Base-by-base conservation (phyloP, 2,888 invertebrate genomes). In the Steinernema carpocapsae region DNA sequence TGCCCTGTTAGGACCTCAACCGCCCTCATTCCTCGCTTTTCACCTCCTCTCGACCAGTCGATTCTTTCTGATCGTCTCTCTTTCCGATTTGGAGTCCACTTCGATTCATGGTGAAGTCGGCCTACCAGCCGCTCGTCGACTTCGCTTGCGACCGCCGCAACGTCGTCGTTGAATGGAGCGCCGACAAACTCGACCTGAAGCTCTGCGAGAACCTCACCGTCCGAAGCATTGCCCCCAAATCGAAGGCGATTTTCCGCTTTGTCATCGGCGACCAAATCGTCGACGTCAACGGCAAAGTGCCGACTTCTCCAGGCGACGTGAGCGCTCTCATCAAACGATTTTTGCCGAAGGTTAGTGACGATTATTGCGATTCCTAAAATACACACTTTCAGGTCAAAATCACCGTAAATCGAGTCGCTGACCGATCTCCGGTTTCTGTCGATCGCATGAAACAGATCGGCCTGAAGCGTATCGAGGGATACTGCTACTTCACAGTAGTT, bases 241-340 rank as follows among this genome's bases (percentile, higher is more conserved):
- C 56, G 24, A 56, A 56, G 24, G 10, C 56, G 22, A 26, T 56
- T 6, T 56, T 56, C 56, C 3, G 19, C 14, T 56, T 73, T 42
- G 4, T 73, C 73, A 42, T 73, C 73, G 7, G 73, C 64, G 48
- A 59, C 42, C 12, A 64, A 64, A 70, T 73, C 73, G 19, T 73
- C 70, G 37, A 42, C 45, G 29, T 73, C 64, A 42, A 59, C 73
- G 32, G 73, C 56, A 64, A 24, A 37, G 64, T 64, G 3, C 56
- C 56, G 1, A 56, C 2, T 14, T 19, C 12, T 22, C 24, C 56
- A 14, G 22, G 22, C 3, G 56, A 56, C 6, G 56, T 26, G 4
- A 12, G 12, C 14, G 4, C 4, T 12, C 56, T 56, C 4, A 56
- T 56, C 24, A 56, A 26, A 26, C 1, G 2, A 12, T 17, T 6